Percentiles rank a stretch among this genome's conserved stretches.
Evolutionary conservation across 2,113 vertebrate species (phyloP).

Genomic region (Isurus oxyrinchus): DNA sequence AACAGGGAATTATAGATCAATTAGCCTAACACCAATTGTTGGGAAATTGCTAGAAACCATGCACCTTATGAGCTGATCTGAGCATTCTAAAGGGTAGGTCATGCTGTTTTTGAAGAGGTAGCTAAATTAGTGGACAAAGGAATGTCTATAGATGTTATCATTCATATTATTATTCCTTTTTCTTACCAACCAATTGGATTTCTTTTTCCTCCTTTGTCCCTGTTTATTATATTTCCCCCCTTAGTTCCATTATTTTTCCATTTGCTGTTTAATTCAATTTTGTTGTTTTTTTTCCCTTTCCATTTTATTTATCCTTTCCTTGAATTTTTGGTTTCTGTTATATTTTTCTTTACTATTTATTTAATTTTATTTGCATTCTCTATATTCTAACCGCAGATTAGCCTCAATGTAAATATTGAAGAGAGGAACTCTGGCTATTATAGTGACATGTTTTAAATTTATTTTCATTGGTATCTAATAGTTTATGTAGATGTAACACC

Average conservation of each 20-base stretch:
- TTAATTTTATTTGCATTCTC: background rate
- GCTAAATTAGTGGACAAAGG: too few relatives aligned
- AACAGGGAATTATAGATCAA: too few relatives aligned
- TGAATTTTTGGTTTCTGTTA: background rate
- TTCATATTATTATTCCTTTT: background rate
- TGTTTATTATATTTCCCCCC: background rate
- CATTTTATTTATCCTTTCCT: background rate
- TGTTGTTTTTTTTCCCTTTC: background rate
- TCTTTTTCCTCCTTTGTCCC: background rate
- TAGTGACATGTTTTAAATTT: background rate
- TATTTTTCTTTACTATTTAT: background rate
- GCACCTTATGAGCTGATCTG: too few relatives aligned
- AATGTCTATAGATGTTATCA: background rate
- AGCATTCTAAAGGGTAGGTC: too few relatives aligned
- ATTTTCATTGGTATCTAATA: background rate
- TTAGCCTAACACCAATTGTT: too few relatives aligned
- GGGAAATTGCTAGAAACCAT: too few relatives aligned
- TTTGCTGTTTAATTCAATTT: background rate
- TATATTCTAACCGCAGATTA: too few relatives aligned
- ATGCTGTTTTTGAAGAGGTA: too few relatives aligned
- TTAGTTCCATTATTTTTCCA: background rate
- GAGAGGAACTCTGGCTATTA: background rate
- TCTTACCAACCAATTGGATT: background rate
- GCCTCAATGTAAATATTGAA: background rate
- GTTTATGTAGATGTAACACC: background rate